A percentile compares a stretch with the other conserved stretches of the same genome.
Evolutionary conservation across 1,140 invertebrate genomes (phyloP).

Genomic region (Globodera rostochiensis): DNA sequence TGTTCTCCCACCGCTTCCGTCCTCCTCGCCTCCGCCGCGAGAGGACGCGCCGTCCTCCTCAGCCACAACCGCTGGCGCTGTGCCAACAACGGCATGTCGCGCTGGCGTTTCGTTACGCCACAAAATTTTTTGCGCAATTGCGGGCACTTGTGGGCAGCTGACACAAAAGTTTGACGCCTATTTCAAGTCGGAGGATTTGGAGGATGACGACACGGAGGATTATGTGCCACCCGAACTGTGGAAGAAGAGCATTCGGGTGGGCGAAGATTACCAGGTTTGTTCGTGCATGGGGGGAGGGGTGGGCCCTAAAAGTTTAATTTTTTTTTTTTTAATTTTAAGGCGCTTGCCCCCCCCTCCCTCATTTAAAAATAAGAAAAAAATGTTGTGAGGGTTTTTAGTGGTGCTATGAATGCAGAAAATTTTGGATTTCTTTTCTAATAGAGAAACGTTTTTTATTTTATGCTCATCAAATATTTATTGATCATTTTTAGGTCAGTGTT

Average conservation of each 20-base stretch:
- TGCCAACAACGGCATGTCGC: not conserved
- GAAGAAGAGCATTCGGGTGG: slow-evolving; percentile 18
- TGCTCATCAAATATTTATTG: too few species aligned
- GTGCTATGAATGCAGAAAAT: not conserved
- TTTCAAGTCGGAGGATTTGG: slow-evolving; percentile 32
- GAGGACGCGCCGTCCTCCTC: not conserved
- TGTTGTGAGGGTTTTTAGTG: not conserved
- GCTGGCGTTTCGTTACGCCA: not conserved
- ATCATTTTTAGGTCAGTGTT: not conserved
- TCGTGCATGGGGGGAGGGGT: not conserved
- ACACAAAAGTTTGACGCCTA: slow-evolving; percentile 13
- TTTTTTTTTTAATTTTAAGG: not conserved
- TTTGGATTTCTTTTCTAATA: too few species aligned
- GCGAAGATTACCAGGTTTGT: slow-evolving; percentile 13
- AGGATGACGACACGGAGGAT: slow-evolving; percentile 30
- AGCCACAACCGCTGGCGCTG: not conserved
- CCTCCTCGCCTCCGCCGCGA: not conserved
- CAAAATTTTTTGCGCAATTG: slow-evolving; percentile 22
- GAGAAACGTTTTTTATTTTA: too few species aligned
- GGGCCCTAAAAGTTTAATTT: not conserved
- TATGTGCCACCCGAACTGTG: slow-evolving; percentile 21
- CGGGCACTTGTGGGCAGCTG: slow-evolving; percentile 8
- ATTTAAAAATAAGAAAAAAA: too few species aligned
- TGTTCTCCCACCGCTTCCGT: not conserved
- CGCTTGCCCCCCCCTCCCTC: not conserved